Evolutionary conservation across 1,140 invertebrate genomes (phyloP), one percentile per base, ranked within the genome.

Genomic region (Dufourea novaeangliae): DNA sequence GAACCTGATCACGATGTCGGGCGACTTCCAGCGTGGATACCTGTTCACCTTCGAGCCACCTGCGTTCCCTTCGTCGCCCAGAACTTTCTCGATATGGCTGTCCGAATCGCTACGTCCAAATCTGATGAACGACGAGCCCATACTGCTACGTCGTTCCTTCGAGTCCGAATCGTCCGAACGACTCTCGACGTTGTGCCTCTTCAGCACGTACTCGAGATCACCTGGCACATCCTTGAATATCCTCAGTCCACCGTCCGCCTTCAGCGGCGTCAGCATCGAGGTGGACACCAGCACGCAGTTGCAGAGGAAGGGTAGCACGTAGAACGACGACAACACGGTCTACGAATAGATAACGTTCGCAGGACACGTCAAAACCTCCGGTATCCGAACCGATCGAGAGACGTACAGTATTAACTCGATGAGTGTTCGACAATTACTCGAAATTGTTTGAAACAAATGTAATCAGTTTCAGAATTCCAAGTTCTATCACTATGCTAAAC

Each of bases 1-100:
- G 64, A 91, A 92, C 39, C 91, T 87, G n/a, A 92, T 92, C 17
- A 92, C 85, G 14, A 90, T 81, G 56, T 92, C 92, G 8, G 92
- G 72, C 5, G 81, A 84, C 5, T 86, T 84, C 75, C 63, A 78
- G 59, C 85, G 72, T 10, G 87, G 62, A 52, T 74, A 72, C 29
- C 80, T 74, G 41, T 41, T 79, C 10, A 83, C 76, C 22, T 77
- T 70, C 0, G 76, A 69, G 27, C 72, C 46, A 2, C 34, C n/a
- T n/a, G n/a, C 63, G 29, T 87, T 80, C 10, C 32, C 44, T 37
- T 78, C 74, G 2, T 22, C 25, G 7, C 46, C 50, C 6, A 34
- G 14, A 0, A 14, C 39, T 11, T 80, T 85, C 12, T 80, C 72
- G 0, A 41, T 11, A 25, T 73, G 79, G n/a, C 52, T 70, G 0